A percentile compares a stretch with the other conserved stretches of the same genome.
phyloP scores from a whole-genome alignment of 2,888 invertebrate species.

The Glaucopsyche alexis region DNA sequence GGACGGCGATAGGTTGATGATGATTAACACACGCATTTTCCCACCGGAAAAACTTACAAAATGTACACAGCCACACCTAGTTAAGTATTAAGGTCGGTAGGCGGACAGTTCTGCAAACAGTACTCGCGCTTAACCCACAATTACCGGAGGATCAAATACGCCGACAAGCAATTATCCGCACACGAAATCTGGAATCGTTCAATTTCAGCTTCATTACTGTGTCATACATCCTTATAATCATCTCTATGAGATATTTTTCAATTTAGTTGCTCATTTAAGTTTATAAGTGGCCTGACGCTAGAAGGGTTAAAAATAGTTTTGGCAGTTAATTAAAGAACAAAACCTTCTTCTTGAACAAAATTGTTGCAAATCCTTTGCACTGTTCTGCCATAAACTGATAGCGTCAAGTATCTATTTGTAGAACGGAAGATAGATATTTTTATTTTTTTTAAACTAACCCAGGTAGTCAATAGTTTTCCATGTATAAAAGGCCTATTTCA shows the following conservation, averaged over 20 bases:
- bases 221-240: conserved; percentile 40
- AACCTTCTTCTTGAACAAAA: no score
- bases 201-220: conserved; percentile 42
- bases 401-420: no score
- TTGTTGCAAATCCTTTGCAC: no score
- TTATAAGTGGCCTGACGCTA: background rate
- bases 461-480: no score
- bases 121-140: conserved; percentile 63
- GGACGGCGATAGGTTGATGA: no score
- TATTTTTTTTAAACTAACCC: no score
- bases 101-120: conserved; percentile 41
- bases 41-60: conserved; percentile 29
- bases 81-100: conserved; percentile 43
- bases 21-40: conserved; percentile 1
- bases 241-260: conserved; percentile 38
- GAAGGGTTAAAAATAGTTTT: background rate
- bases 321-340: background rate
- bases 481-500: no score
- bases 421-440: no score
- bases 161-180: conserved; percentile 63
- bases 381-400: no score
- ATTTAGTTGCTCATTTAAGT: background rate
- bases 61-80: conserved; percentile 38
- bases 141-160: conserved; percentile 75
- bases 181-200: conserved; percentile 67